Conservation (phyloP, 2,113 vertebrate species). For the Sigmodon hispidus region DNA sequence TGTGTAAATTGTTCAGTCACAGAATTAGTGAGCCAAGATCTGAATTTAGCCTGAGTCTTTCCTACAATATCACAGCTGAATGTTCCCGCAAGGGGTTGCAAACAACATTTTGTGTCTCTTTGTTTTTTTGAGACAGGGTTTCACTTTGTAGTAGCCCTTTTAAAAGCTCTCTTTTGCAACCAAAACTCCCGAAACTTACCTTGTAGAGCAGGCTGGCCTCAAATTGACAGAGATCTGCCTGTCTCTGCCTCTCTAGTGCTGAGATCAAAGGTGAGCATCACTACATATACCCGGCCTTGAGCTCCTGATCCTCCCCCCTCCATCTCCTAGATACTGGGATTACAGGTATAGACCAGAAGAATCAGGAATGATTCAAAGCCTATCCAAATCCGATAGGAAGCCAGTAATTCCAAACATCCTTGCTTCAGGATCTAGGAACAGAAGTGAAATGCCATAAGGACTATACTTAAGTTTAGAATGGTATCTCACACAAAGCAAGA, state of each 20-base stretch:
- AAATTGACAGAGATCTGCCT: not conserved
- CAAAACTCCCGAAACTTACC: not conserved
- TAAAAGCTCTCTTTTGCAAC: not conserved
- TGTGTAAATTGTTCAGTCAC: not conserved
- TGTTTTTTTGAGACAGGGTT: not conserved
- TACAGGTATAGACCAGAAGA: not conserved
- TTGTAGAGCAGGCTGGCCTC: not conserved
- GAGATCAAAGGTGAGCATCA: not conserved
- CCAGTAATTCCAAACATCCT: not conserved
- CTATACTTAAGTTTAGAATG: constrained; percentile 10
- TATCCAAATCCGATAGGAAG: not conserved
- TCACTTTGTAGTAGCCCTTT: not conserved
- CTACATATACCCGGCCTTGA: not conserved
- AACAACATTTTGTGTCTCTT: not conserved
- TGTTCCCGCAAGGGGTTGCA: not conserved
- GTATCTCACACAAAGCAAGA: not conserved
- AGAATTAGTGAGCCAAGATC: not conserved
- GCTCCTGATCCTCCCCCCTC: no score
- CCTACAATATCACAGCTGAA: not conserved
- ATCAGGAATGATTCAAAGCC: not conserved
- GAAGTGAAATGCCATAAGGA: constrained; percentile 16
- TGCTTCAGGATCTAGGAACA: not conserved
- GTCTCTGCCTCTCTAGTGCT: not conserved
- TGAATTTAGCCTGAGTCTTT: not conserved
- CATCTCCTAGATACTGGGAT: not conserved